Base-by-base conservation (phyloP, 2,888 invertebrate genomes). In the Aleiodes alternator region DNA sequence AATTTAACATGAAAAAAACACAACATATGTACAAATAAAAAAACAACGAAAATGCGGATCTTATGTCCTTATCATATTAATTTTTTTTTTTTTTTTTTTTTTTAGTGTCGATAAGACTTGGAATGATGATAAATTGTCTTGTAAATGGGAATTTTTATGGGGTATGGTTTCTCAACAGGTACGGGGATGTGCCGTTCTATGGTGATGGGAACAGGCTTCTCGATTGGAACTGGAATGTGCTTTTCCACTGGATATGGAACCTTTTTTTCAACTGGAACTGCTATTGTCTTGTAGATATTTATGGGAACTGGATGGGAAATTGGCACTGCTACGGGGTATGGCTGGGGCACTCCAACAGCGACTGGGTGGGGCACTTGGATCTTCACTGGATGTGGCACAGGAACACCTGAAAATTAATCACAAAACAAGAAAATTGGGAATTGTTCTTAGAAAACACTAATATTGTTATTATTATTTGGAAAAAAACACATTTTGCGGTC, bases 71-170 rank as follows among this genome's bases (percentile, higher is more conserved):
- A 38, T 7, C 0, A 1, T 38, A 8, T 11, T 9, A 43, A 43
- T 8, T 16, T 16, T 1, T 53, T 5, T 14, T 14, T 9, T 16
- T 31, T n/a, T n/a, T 5, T 14, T n/a, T 51, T 7, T 34, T 29
- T 29, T 29, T 69, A 53, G 73, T 75, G 71, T 68, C 73, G 77
- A 43, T 78, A 76, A 68, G 84, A 81, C 85, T 94, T 94, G 80
- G 93, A 92, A 71, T 93, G 93, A 83, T 94, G 94, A 82, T 94
- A 93, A 75, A 94, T 92, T 55, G 94, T 93, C 88, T 94, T 94
- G 85, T 94, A 93, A 3, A 94, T 93, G 0, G 94, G 94, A 38
- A 94, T 94, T 84, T 93, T 94, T 78, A 94, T 93, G 0, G 94
- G 94, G 55, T 93, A 91, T 0, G 94, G 94, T 80, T 93, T 94